Base-by-base conservation (phyloP, 1,140 invertebrate genomes). In the Trinorchestia longiramus region DNA sequence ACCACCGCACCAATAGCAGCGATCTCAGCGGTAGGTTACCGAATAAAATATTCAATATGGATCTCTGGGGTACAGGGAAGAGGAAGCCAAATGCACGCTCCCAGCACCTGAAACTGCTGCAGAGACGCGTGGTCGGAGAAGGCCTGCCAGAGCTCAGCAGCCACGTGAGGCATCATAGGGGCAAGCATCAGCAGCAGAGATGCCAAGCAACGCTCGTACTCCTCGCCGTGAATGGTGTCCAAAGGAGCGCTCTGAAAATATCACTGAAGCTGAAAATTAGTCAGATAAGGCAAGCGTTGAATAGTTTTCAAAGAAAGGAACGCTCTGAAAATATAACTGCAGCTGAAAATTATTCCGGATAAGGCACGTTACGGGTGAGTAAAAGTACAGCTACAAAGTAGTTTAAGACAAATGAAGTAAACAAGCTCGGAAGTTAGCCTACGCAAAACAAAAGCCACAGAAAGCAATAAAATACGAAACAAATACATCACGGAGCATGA, bases 121-220 rank as follows among this genome's bases (percentile, higher is more conserved):
- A 94, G 44, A 36, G 43, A n/a, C 3, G 92, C 92, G 44, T 94
- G 92, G 44, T 94, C 43, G 43, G 92, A 94, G 92, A 94, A 94
- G 92, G 92, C 92, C 43, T 43, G 92, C 99, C 99, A 99, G 53
- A 99, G 97, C 97, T 99, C 99, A 0, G 98, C 99, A 28, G 98
- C 98, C 97, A 99, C 99, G 97, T 99, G 98, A 17, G 99, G 99
- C 15, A 98, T 98, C 96, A 99, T 97, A 0, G 99, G 99, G 6
- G 98, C 98, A 8, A 99, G 97, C 98, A 99, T 98, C 95, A 99
- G 98, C 95, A 99, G 98, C 97, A 99, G 98, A 36, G 97, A 97
- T 40, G 98, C 98, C 94, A 99, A 97, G n/a, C 98, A 98, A 97
- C 98, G 97, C 97, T 99, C 98, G 97, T 98, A 99, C 97, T 99